phyloP scores from a whole-genome alignment of 2,888 invertebrate species.

The Melieria crassipennis region DNA sequence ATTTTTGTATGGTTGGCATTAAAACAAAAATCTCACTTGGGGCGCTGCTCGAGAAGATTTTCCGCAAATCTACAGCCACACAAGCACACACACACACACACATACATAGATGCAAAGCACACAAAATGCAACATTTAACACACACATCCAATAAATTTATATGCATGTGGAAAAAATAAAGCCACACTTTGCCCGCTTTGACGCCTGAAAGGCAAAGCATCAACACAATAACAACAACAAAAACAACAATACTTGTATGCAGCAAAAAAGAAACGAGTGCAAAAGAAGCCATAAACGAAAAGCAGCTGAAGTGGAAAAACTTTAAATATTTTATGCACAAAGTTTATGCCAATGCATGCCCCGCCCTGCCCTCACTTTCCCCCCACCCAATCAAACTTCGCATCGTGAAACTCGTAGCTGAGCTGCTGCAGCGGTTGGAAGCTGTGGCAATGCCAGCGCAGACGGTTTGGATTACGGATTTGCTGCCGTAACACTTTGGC shows the following conservation, averaged over 20 bases:
- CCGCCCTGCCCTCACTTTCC: too few relatives aligned
- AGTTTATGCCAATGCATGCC: constrained; percentile 3
- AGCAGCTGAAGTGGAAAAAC: neutral
- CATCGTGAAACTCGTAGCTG: too few relatives aligned
- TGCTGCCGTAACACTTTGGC: too few relatives aligned
- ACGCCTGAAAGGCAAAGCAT: constrained; percentile 11
- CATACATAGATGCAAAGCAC: neutral
- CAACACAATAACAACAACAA: neutral
- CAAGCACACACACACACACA: neutral
- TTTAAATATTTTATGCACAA: constrained; percentile 6
- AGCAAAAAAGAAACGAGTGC: neutral
- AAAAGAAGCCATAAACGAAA: neutral
- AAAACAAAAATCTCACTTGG: constrained; percentile 18
- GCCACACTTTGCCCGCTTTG: neutral
- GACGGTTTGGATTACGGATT: too few relatives aligned
- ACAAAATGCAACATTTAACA: constrained; percentile 18
- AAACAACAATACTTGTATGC: neutral
- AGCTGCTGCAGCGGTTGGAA: too few relatives aligned
- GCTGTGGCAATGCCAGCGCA: too few relatives aligned
- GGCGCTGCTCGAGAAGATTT: neutral
- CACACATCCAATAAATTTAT: constrained; percentile 11
- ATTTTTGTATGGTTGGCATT: neutral
- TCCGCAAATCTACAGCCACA: neutral
- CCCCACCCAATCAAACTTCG: too few relatives aligned
- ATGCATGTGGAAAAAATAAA: constrained; percentile 6